phyloP scores from a whole-genome alignment of 2,888 invertebrate genomes.

The Sarcophaga rosellei region DNA sequence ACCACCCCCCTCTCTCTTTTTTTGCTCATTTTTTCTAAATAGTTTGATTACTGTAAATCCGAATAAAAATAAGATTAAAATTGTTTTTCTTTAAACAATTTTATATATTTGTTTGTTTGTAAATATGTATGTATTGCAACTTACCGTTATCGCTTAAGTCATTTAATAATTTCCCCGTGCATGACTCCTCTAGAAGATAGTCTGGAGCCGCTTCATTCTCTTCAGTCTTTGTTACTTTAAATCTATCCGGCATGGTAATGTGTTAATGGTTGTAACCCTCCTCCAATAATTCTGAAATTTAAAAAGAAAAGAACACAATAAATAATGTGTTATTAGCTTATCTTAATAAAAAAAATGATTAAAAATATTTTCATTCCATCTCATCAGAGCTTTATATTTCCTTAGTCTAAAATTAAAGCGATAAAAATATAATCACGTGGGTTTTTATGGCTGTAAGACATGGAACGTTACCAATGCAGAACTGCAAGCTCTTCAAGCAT shows the following conservation, averaged over 20 bases:
- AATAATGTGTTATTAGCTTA: neutral
- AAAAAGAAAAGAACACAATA: conserved; percentile 25
- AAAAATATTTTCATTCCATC: too few species aligned
- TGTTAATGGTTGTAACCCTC: conserved; percentile 45
- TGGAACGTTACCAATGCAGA: too few species aligned
- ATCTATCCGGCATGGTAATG: conserved; percentile 78
- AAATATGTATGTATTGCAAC: neutral
- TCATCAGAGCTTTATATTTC: too few species aligned
- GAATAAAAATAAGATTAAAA: neutral
- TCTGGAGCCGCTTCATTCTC: conserved; percentile 75
- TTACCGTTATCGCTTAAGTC: conserved; percentile 74
- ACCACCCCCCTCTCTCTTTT: too few species aligned
- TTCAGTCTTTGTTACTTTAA: conserved; percentile 79
- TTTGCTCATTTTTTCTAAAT: too few species aligned
- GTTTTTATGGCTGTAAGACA: too few species aligned
- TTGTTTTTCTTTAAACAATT: neutral
- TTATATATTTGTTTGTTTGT: neutral
- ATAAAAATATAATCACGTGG: too few species aligned
- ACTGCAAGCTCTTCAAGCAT: too few species aligned
- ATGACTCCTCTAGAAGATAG: conserved; percentile 77
- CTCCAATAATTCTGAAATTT: conserved; percentile 24
- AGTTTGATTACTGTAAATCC: too few species aligned
- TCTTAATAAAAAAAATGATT: too few species aligned
- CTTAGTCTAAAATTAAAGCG: too few species aligned
- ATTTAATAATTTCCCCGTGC: conserved; percentile 77